phyloP scores from a whole-genome alignment of 2,797 vertebrate species.

The Labroides dimidiatus region DNA sequence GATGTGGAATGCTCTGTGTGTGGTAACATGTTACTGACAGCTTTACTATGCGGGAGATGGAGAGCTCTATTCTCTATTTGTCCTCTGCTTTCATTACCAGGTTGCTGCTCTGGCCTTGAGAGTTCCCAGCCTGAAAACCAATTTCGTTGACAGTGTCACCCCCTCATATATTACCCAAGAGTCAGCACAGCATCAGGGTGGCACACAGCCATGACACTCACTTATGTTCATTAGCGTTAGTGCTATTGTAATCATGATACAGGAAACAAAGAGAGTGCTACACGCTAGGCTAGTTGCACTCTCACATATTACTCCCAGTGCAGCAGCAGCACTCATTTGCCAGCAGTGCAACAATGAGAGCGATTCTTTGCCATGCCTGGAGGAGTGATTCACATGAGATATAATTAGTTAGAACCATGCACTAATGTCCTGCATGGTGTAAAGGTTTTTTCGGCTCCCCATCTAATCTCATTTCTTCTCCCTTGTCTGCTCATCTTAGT shows the following conservation, averaged over 20 bases:
- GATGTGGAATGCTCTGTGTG: constrained; percentile 28
- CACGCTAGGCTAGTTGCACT: constrained; percentile 34
- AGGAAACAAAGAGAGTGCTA: constrained; percentile 29
- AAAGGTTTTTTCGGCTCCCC: constrained; percentile 51
- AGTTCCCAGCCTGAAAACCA: constrained; percentile 69
- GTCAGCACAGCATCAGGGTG: constrained; percentile 39
- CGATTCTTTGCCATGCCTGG: constrained; percentile 41
- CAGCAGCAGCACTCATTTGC: constrained; percentile 30
- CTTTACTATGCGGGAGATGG: constrained; percentile 58
- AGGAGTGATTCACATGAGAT: constrained; percentile 74
- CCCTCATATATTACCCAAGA: constrained; percentile 60
- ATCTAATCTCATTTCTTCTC: constrained; percentile 77
- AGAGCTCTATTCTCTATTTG: constrained; percentile 51
- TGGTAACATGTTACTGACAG: constrained; percentile 53
- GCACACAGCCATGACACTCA: constrained; percentile 37
- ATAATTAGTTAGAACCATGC: constrained; percentile 71
- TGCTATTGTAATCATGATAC: constrained; percentile 34
- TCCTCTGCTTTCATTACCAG: constrained; percentile 64
- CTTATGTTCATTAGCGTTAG: constrained; percentile 54
- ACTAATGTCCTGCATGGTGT: constrained; percentile 56
- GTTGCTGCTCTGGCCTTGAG: constrained; percentile 65
- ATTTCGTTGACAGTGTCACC: constrained; percentile 66
- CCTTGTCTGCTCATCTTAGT: constrained; percentile 68
- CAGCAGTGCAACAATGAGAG: constrained; percentile 38
- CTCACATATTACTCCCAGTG: constrained; percentile 29